Evolutionary conservation across 2,113 vertebrate genomes (phyloP), one percentile per base, ranked within the genome.

Genomic region (Acrocephalus kingi): DNA sequence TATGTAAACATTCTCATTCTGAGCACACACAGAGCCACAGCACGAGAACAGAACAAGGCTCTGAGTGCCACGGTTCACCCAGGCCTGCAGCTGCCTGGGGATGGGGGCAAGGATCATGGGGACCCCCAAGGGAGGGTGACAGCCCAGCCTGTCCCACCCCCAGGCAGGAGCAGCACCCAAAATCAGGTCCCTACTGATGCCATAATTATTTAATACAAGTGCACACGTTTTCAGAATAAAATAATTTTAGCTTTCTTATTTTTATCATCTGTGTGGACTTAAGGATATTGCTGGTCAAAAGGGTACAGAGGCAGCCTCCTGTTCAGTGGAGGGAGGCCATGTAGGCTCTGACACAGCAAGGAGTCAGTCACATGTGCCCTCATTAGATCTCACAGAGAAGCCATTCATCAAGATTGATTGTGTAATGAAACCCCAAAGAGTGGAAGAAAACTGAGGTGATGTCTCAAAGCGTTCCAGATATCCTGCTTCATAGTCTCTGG

Each of bases 31-130:
- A 82, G 62, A 85, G 59, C 45, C 51, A 17, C 20, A 81, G 73
- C 4, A 0, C 37, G 58, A 54, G 76, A 58, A 18, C 64, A 81
- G 45, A 81, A 30, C 41, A 54, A 54, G 13, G 16, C 6, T 52
- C n/a, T 4, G 6, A 63, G 21, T 48, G 10, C 8, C 30, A 10
- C 0, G 0, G 25, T 1, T 2, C 58, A 55, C 45, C 19, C 64
- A 84, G 68, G 28, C 45, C 3, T 6, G 45, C 59, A 45, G 9
- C 59, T 88, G 25, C 64, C 33, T 4, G 2, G 35, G 28, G 17
- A 14, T 10, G 1, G 20, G 31, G 31, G 1, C 14, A 5, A 2
- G 6, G 45, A 21, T 5, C 3, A 0, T 11, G 33, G 15, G 15
- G 4, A 12, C 4, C 11, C 8, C 39, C 15, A 31, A 14, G 33